Base-by-base conservation (phyloP, 2,888 invertebrate species). In the Phyto melanocephala region DNA sequence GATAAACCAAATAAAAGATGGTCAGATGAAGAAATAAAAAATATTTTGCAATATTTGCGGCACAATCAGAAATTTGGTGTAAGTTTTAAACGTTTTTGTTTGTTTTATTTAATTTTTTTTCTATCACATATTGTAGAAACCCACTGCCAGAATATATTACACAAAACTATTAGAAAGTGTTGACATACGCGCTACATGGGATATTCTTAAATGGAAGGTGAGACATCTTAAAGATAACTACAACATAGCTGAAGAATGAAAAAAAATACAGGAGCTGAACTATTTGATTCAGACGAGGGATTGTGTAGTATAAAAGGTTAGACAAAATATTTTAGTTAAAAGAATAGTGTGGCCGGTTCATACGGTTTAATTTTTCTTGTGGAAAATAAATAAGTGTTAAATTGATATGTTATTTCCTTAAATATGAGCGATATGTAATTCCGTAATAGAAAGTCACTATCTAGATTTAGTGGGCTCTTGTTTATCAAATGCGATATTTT, bases 71-170 rank as follows among this genome's bases (percentile, higher is more conserved):
- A 68, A 17, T 40, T 52, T 50, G 68, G 52, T 37, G 68, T 68
- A 22, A 40, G 54, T 37, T 22, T 54, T 28, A 54, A 54, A 10
- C 50, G 11, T n/a, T n/a, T n/a, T n/a, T n/a, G n/a, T n/a, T n/a
- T n/a, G n/a, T n/a, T n/a, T n/a, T n/a, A n/a, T n/a, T n/a, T 22
- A 22, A 13, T n/a, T 42, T n/a, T 2, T 7, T 22, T 24, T 60
- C 45, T 15, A 24, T 8, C 24, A 62, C 45, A 45, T 45, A 28
- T 15, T 71, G 10, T 20, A 71, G 71, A 42, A 60, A 58, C 71
- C 71, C 15, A 72, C 62, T 1, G 65, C 75, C 4, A 63, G 56
- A 54, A 37, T 54, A 11, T 65, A 52, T 24, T 75, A 75, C 45
- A 75, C 28, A 17, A 37, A 65, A 13, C 28, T 75, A 7, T 17